Conservation (phyloP, 2,888 invertebrate genomes). For the Pseudococcus viburni region DNA sequence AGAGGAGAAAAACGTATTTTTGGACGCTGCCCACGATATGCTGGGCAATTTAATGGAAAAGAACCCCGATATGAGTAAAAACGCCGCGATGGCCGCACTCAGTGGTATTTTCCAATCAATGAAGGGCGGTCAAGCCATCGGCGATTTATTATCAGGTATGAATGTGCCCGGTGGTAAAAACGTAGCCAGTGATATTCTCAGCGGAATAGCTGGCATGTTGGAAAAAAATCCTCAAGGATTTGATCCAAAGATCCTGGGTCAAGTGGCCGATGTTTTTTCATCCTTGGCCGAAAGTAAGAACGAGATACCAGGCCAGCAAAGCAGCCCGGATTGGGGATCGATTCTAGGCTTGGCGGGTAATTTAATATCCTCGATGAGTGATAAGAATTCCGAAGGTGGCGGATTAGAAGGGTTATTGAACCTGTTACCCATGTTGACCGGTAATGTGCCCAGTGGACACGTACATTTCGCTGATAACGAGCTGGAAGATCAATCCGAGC, state of each 20-base stretch:
- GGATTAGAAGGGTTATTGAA: conserved; percentile 72
- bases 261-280: conserved; percentile 75
- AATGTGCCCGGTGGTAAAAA: conserved; percentile 57
- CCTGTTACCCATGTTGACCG: conserved; percentile 78
- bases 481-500: conserved; percentile 76
- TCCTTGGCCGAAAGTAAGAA: conserved; percentile 68
- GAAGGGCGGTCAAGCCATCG: conserved; percentile 78
- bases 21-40: conserved; percentile 80
- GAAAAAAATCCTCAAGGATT: conserved; percentile 67
- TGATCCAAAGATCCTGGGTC: conserved; percentile 75
- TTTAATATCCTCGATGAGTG: conserved; percentile 64
- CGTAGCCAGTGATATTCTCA: conserved; percentile 63
- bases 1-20: conserved; percentile 75
- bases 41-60: conserved; percentile 76
- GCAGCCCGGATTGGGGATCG: conserved; percentile 68
- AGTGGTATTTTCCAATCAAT: conserved; percentile 79
- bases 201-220: conserved; percentile 61
- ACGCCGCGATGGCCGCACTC: conserved; percentile 73
- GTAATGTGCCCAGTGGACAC: conserved; percentile 74
- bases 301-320: conserved; percentile 66
- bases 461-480: conserved; percentile 71
- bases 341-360: conserved; percentile 68
- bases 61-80: conserved; percentile 70
- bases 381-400: conserved; percentile 68
- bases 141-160: conserved; percentile 68